Base-by-base conservation (phyloP, 2,888 invertebrate genomes). In the Exephanes ischioxanthus region DNA sequence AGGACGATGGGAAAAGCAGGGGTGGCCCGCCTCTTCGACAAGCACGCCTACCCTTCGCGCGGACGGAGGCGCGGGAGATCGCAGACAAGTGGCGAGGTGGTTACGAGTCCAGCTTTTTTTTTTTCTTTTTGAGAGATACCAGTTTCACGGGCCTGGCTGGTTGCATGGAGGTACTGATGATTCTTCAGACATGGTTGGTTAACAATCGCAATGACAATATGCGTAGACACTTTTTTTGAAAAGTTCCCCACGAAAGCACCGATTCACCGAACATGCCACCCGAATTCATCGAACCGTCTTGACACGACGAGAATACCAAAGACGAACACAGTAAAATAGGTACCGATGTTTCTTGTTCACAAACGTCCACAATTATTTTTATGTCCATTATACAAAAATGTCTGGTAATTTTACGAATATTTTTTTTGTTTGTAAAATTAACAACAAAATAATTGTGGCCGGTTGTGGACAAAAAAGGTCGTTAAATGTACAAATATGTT, bases 1-100 rank as follows among this genome's bases (percentile, higher is more conserved):
- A 51, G 70, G 73, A 61, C 78, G 55, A 48, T n/a, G 70, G 66
- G 73, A 67, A 85, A 82, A 63, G 75, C 83, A 80, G 80, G 79
- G 85, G 83, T 80, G 83, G 76, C 76, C 82, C 85, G 85, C 85
- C 85, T 79, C 85, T 71, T 72, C 67, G 66, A 78, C 70, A 67
- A 71, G 82, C 83, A 85, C 85, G 85, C 85, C 85, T 83, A 83
- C 85, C 83, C 83, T 83, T 72, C 66, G 37, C 48, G 30, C 30
- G 26, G 16, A 16, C 67, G 55, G 41, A 37, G 66, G 26, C 48
- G 71, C 48, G 71, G 63, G 14, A 41, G 22, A 37, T 63, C 33
- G 41, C 48, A 51, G 58, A 75, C 55, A 53, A 73, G 68, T 61
- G 58, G 33, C 58, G 37, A 45, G 26, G 55, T 55, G 41, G 67